phyloP scores from a whole-genome alignment of 2,888 invertebrate species.

The Schrankia costaestrigalis region DNA sequence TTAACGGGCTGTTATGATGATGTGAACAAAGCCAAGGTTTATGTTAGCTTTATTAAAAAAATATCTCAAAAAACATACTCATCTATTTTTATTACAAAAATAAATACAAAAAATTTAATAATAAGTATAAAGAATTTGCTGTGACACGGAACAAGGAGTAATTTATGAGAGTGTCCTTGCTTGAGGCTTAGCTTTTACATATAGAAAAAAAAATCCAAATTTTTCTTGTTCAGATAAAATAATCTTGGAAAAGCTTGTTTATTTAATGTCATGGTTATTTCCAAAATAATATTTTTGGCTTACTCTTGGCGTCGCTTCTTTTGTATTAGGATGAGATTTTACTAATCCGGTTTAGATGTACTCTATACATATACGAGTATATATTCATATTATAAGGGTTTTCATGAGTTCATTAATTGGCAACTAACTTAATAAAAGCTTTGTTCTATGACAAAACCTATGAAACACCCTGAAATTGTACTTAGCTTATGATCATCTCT shows the following conservation, averaged over 20 bases:
- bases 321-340: slow-evolving; percentile 11
- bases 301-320: slow-evolving; percentile 7
- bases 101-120: slow-evolving; percentile 10
- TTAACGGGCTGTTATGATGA: too few species aligned
- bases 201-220: slow-evolving; percentile 11
- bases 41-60: too few species aligned
- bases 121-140: slow-evolving; percentile 14
- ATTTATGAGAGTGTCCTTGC: slow-evolving; percentile 24
- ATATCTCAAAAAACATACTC: slow-evolving; percentile 6
- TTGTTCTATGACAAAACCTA: too few species aligned
- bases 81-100: slow-evolving; percentile 5
- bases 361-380: too few species aligned
- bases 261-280: slow-evolving; percentile 12
- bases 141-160: slow-evolving; percentile 20
- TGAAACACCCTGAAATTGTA: too few species aligned
- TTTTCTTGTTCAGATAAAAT: slow-evolving; percentile 14
- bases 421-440: too few species aligned
- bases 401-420: too few species aligned
- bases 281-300: not conserved
- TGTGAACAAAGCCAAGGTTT: too few species aligned
- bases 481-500: too few species aligned
- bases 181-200: slow-evolving; percentile 9
- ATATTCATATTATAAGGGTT: too few species aligned
- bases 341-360: too few species aligned
- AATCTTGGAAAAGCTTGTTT: slow-evolving; percentile 19